Evolutionary conservation across 2,113 vertebrate species (phyloP).

Genomic region (Tragelaphus buxtoni): DNA sequence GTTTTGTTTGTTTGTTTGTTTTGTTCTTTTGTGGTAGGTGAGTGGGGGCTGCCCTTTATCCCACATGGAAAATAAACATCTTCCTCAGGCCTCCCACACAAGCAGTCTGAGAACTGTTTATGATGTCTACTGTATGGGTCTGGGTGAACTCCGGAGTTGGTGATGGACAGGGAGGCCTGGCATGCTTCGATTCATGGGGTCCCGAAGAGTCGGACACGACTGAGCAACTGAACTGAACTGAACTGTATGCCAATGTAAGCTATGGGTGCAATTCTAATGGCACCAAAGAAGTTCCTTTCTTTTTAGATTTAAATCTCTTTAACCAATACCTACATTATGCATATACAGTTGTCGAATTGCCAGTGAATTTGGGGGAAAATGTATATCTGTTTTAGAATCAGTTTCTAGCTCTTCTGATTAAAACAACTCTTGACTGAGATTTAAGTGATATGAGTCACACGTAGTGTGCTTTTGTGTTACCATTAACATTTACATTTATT

Average conservation of each 20-base stretch:
- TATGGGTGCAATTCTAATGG: neutral
- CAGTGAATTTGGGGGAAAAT: neutral
- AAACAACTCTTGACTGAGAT: neutral
- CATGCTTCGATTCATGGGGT: no score
- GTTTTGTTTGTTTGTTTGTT: neutral
- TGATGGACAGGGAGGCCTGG: no score
- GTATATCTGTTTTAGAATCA: neutral
- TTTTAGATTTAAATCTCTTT: neutral
- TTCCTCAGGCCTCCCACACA: no score
- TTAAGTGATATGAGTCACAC: neutral
- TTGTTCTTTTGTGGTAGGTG: neutral
- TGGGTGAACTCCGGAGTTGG: no score
- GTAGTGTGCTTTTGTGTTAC: neutral
- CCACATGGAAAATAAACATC: neutral
- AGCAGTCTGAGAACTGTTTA: no score
- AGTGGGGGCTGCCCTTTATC: neutral
- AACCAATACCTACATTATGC: neutral
- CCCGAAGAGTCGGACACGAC: no score
- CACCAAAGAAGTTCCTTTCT: neutral
- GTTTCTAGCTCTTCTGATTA: neutral
- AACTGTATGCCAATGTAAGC: neutral
- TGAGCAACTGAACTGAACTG: no score
- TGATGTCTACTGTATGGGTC: no score
- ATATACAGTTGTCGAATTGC: neutral
- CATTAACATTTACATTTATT: neutral